A percentile compares a stretch with the other conserved stretches of the same genome.
Evolutionary conservation across 2,888 invertebrate species (phyloP).

Genomic region (Thymelicus lineola): DNA sequence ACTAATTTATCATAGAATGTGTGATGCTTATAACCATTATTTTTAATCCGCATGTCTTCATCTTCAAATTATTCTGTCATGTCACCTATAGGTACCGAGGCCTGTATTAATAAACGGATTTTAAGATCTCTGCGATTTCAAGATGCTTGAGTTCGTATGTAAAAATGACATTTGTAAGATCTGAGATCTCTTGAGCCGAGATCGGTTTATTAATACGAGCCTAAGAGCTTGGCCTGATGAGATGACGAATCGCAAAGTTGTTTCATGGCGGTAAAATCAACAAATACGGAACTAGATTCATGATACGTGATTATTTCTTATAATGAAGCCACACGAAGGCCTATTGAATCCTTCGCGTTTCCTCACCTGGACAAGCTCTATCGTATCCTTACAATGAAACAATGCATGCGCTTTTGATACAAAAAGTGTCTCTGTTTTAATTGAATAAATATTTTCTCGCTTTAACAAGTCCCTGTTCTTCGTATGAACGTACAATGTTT

Average conservation of each 20-base stretch:
- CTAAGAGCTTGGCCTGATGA: constrained; percentile 14
- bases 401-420: constrained; percentile 48
- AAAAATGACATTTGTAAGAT: too few species aligned
- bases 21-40: constrained; percentile 50
- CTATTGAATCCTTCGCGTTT: neutral
- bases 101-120: too few species aligned
- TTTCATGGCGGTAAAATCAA: neutral
- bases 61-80: constrained; percentile 3
- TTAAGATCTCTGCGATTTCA: too few species aligned
- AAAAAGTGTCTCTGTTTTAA: constrained; percentile 36
- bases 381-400: constrained; percentile 21
- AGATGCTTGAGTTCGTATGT: too few species aligned
- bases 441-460: constrained; percentile 50
- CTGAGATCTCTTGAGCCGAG: too few species aligned
- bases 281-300: neutral
- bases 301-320: constrained; percentile 3
- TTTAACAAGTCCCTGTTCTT: constrained; percentile 45
- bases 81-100: neutral
- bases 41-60: constrained; percentile 49
- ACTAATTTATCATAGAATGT: constrained; percentile 38
- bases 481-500: constrained; percentile 48
- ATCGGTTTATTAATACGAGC: too few species aligned
- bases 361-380: constrained; percentile 20
- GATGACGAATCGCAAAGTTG: neutral
- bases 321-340: neutral